A percentile compares a stretch with the other conserved stretches of the same genome.
Evolutionary conservation across 2,888 invertebrate species (phyloP).

Genomic region (Catocala fraxini): DNA sequence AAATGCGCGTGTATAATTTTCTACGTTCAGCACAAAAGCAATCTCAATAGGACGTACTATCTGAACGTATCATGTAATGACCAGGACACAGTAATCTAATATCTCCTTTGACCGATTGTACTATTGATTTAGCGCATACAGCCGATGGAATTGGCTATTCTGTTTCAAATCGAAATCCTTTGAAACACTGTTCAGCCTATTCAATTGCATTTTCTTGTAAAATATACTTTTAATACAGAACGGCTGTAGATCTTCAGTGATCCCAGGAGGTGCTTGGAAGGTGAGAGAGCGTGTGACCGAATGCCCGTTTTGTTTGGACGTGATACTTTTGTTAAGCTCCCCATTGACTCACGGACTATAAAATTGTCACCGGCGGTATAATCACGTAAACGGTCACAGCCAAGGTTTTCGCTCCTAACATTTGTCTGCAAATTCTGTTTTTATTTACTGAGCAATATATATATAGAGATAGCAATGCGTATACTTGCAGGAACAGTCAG

Average conservation of each 20-base stretch:
- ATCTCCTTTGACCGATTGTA: constrained; percentile 10
- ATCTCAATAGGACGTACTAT: no score
- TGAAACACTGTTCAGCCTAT: no score
- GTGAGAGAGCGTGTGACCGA: constrained; percentile 69
- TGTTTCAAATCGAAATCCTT: neutral
- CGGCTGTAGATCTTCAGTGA: constrained; percentile 37
- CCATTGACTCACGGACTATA: constrained; percentile 54
- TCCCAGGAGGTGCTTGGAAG: constrained; percentile 58
- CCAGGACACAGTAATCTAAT: neutral
- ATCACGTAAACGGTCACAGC: constrained; percentile 41
- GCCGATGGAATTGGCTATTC: neutral
- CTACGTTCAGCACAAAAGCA: no score
- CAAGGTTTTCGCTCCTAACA: constrained; percentile 30
- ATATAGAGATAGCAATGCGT: no score
- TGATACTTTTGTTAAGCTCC: constrained; percentile 69
- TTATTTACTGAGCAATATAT: no score
- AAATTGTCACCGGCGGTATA: constrained; percentile 46
- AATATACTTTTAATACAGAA: constrained; percentile 46
- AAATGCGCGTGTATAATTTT: no score
- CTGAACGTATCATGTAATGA: neutral
- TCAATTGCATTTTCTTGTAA: constrained; percentile 7
- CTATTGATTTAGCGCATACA: constrained; percentile 2
- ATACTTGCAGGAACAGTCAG: no score
- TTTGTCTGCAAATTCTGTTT: neutral
- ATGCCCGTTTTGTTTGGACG: constrained; percentile 68